Conservation (phyloP, 30 jellyfish, hydroid and myxozoan species). For the Aurelia sp. region DNA sequence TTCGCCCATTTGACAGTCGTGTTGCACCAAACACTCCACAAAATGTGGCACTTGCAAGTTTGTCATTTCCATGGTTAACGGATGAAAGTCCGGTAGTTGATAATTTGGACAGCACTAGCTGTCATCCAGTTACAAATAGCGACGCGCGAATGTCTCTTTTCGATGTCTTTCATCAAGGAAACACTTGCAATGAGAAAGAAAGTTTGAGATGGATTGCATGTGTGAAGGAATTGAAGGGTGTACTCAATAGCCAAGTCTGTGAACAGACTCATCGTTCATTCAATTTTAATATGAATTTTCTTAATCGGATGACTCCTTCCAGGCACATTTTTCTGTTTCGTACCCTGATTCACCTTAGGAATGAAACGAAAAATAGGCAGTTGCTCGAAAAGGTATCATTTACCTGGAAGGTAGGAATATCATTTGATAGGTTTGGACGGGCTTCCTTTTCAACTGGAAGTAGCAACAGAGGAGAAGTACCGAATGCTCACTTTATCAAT, state of each 20-base stretch:
- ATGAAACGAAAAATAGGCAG: slow-evolving; percentile 27
- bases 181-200: slow-evolving; percentile 44
- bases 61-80: slow-evolving; percentile 60
- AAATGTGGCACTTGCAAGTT: slow-evolving; percentile 38
- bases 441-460: background rate
- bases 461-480: too few relatives aligned
- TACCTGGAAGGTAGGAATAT: background rate
- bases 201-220: slow-evolving; percentile 42
- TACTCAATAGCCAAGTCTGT: slow-evolving; percentile 60
- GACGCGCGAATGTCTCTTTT: slow-evolving; percentile 40
- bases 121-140: slow-evolving; percentile 63
- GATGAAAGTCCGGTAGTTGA: background rate
- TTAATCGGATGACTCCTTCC: slow-evolving; percentile 38
- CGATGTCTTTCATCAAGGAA: slow-evolving; percentile 53
- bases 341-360: slow-evolving; percentile 36
- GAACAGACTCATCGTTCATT: slow-evolving; percentile 60
- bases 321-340: slow-evolving; percentile 37
- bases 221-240: slow-evolving; percentile 49
- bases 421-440: slow-evolving; percentile 24
- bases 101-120: background rate
- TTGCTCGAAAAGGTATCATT: background rate
- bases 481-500: too few relatives aligned
- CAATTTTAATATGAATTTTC: slow-evolving; percentile 27
- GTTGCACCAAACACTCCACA: slow-evolving; percentile 35
- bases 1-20: slow-evolving; percentile 50